Conservation (phyloP, 2,888 invertebrate genomes). For the Lithophane semibrunnea region DNA sequence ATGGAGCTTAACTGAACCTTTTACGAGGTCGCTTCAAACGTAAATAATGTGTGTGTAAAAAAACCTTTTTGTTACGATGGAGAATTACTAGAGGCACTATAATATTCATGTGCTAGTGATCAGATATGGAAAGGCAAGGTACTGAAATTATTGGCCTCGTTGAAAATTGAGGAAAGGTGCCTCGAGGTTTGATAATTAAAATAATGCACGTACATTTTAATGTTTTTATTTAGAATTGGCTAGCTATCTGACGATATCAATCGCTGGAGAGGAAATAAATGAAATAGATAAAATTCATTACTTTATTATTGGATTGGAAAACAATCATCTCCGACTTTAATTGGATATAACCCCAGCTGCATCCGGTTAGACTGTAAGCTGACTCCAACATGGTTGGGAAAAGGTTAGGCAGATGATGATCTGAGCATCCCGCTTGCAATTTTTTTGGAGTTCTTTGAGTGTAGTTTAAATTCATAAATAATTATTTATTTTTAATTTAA, state of each 20-base stretch:
- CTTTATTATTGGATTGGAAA: too few species aligned
- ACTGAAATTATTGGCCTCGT: conserved; percentile 25
- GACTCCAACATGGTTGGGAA: too few species aligned
- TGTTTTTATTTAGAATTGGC: too few species aligned
- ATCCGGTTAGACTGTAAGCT: too few species aligned
- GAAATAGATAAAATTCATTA: neutral
- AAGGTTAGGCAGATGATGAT: too few species aligned
- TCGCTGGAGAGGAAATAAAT: neutral
- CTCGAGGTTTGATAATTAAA: neutral
- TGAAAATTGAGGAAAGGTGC: conserved; percentile 5
- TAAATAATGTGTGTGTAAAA: conserved; percentile 61
- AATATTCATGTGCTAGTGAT: conserved; percentile 64
- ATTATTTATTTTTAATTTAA: too few species aligned
- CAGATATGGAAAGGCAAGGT: conserved; percentile 43
- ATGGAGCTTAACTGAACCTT: conserved; percentile 64
- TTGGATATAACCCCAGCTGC: too few species aligned
- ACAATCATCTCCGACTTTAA: too few species aligned
- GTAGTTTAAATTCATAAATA: neutral
- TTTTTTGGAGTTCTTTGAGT: neutral
- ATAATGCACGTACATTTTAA: neutral
- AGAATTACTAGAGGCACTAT: conserved; percentile 61
- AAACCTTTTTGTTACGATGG: conserved; percentile 64
- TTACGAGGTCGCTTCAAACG: conserved; percentile 57
- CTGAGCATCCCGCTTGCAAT: neutral
- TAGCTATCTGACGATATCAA: neutral